A percentile compares a stretch with the other conserved stretches of the same genome.
Conservation (phyloP, 2,113 vertebrate species). For the Boleophthalmus pectinirostris region DNA sequence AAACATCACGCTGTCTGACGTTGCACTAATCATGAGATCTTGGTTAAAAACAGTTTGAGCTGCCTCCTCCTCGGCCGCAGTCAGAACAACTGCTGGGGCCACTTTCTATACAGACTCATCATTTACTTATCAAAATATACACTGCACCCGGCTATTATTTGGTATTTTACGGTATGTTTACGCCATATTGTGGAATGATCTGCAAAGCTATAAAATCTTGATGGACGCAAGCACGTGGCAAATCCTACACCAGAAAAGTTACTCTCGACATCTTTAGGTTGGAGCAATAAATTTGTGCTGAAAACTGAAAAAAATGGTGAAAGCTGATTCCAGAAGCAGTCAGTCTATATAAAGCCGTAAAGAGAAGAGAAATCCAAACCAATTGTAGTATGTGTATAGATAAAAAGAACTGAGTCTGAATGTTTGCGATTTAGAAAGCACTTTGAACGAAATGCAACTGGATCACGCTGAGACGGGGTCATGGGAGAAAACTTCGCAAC, state of each 20-base stretch:
- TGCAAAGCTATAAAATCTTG: background rate
- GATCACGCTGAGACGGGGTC: background rate
- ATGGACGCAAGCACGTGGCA: too few relatives aligned
- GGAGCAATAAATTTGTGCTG: background rate
- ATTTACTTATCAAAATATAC: too few relatives aligned
- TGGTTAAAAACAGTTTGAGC: too few relatives aligned
- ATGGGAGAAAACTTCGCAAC: too few relatives aligned
- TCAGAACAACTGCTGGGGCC: too few relatives aligned
- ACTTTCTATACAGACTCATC: too few relatives aligned
- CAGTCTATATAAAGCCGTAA: background rate
- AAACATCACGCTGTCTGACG: too few relatives aligned
- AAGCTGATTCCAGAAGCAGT: background rate
- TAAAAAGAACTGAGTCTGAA: background rate
- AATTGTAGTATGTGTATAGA: background rate
- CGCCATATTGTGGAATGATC: background rate
- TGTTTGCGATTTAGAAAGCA: background rate
- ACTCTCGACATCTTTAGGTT: background rate
- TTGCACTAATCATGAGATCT: too few relatives aligned
- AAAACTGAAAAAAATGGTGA: background rate
- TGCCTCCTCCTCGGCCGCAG: too few relatives aligned
- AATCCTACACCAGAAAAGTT: background rate
- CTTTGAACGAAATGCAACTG: background rate
- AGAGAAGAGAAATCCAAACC: background rate
- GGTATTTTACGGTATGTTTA: too few relatives aligned
- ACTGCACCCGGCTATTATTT: too few relatives aligned